A percentile compares a stretch with the other conserved stretches of the same genome.
Conservation (phyloP, 2,888 invertebrate genomes). For the Troilus luridus region DNA sequence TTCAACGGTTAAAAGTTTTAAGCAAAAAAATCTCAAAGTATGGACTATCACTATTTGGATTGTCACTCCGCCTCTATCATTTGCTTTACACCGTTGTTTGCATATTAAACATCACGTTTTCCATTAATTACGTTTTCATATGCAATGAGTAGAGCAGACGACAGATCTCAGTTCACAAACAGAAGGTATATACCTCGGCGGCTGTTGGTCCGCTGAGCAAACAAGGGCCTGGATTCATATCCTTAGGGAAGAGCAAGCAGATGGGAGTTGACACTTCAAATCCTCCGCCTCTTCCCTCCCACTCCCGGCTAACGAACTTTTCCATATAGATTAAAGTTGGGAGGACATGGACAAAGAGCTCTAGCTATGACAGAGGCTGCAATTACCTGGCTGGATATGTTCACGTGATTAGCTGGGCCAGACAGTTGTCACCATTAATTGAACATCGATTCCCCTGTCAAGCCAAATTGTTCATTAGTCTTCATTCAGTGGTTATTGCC, state of each 20-base stretch:
- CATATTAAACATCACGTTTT: neutral
- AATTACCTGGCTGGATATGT: slow-evolving; percentile 15
- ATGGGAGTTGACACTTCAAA: slow-evolving; percentile 3
- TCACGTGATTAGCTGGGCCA: slow-evolving; percentile 3
- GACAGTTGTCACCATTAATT: slow-evolving; percentile 26
- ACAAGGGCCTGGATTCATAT: neutral
- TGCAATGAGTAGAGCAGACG: neutral
- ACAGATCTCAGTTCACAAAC: neutral
- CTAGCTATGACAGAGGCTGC: neutral
- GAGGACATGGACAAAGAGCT: too few species aligned
- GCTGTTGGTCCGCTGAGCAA: neutral
- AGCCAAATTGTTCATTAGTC: neutral
- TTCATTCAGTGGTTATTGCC: neutral
- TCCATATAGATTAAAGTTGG: neutral
- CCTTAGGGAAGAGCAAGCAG: slow-evolving; percentile 8
- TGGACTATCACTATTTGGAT: too few species aligned
- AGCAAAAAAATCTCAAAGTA: too few species aligned
- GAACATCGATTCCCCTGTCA: neutral
- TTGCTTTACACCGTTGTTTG: too few species aligned
- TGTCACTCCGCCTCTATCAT: too few species aligned
- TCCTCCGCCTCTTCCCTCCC: neutral
- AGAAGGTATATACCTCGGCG: neutral
- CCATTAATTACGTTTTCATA: neutral
- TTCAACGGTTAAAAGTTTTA: too few species aligned
- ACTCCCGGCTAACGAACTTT: neutral